phyloP scores from a whole-genome alignment of 2,113 vertebrate genomes.

The Tyto alba region DNA sequence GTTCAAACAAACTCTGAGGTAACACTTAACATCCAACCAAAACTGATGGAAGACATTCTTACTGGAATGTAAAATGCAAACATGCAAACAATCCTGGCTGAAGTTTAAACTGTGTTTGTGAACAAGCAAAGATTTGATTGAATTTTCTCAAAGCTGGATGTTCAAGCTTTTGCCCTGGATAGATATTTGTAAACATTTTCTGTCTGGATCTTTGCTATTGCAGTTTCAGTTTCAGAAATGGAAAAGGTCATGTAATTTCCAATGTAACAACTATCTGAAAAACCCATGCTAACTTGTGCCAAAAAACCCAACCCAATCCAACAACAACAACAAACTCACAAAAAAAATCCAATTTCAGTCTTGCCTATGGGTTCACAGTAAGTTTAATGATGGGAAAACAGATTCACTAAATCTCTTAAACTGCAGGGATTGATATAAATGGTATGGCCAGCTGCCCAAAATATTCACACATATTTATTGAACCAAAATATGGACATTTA shows the following conservation, averaged over 20 bases:
- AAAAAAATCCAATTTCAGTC: not conserved
- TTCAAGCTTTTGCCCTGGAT: not conserved
- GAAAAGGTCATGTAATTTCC: not conserved
- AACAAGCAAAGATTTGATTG: not conserved
- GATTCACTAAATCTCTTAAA: not conserved
- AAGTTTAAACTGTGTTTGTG: not conserved
- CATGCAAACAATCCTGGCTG: not conserved
- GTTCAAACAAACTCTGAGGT: not conserved
- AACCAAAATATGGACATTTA: not conserved
- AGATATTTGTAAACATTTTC: not conserved
- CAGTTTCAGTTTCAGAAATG: not conserved
- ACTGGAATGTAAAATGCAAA: not conserved
- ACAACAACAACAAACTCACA: not conserved
- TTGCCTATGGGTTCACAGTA: not conserved
- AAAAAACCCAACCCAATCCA: not conserved
- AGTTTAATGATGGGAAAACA: not conserved
- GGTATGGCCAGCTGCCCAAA: not conserved
- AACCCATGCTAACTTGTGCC: not conserved
- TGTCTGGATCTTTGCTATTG: not conserved
- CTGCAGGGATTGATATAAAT: not conserved
- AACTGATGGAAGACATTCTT: not conserved
- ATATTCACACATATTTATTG: not conserved
- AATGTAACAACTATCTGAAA: not conserved
- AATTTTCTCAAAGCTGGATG: not conserved
- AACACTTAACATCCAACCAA: not conserved